A percentile compares a stretch with the other conserved stretches of the same genome.
These are phyloP conservation scores for Hyposoter dolosus DNA, from an alignment of 2,888 invertebrate species.

Conservation along the genomic window DNA sequence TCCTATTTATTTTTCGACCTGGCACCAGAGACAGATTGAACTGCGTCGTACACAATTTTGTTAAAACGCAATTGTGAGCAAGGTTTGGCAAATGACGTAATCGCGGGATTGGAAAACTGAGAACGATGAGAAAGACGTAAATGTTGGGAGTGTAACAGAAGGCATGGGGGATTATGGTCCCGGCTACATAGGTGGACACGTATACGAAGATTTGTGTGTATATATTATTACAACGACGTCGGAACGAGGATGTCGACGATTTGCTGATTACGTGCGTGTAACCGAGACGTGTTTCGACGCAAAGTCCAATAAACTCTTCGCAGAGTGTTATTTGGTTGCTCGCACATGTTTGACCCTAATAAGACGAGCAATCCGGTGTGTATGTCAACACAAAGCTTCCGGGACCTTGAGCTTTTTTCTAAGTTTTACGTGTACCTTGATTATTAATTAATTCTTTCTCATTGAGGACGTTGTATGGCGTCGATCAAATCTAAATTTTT, in stretches of 20 bases:
- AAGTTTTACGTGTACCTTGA: not conserved
- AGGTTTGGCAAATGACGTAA: conserved; percentile 59
- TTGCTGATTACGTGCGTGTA: conserved; percentile 71
- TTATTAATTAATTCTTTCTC: not conserved
- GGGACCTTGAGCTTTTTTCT: conserved; percentile 28
- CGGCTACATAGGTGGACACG: conserved; percentile 6
- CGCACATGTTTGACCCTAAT: conserved; percentile 70
- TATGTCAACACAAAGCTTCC: conserved; percentile 52
- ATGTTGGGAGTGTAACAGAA: conserved; percentile 22
- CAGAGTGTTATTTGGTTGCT: conserved; percentile 41
- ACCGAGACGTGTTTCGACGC: conserved; percentile 55
- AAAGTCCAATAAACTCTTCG: conserved; percentile 39
- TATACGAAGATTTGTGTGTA: conserved; percentile 34
- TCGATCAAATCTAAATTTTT: no score
- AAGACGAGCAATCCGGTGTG: conserved; percentile 36
- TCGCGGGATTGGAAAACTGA: conserved; percentile 8
- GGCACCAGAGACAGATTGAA: conserved; percentile 48
- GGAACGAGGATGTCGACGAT: conserved; percentile 77
- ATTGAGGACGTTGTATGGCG: no score
- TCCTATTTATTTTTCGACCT: not conserved
- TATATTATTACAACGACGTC: conserved; percentile 44
- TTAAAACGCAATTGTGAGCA: conserved; percentile 44
- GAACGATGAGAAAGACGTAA: not conserved
- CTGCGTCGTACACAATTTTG: conserved; percentile 40
- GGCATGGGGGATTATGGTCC: conserved; percentile 17